phyloP scores from a whole-genome alignment of 2,797 vertebrate genomes.

The Protosalanx chinensis region DNA sequence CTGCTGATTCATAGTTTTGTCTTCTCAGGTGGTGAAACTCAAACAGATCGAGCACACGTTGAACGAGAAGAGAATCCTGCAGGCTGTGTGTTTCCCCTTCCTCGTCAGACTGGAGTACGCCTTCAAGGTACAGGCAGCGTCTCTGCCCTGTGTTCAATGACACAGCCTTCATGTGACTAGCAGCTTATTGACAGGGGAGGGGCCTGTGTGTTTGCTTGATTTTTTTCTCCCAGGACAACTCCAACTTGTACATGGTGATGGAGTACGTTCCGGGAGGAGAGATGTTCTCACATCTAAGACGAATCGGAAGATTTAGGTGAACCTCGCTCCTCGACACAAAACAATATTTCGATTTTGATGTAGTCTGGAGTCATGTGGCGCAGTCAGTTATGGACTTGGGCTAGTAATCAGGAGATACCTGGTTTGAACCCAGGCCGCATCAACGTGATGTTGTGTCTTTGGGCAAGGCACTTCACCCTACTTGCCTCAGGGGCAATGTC shows the following conservation, averaged over 20 bases:
- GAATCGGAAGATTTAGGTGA: conserved; percentile 99
- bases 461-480: no score
- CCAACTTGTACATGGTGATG: conserved; percentile 99
- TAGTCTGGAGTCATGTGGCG: no score
- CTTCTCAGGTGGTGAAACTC: conserved; percentile 91
- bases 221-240: conserved; percentile 84
- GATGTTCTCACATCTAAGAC: conserved; percentile 99
- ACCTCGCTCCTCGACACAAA: neutral
- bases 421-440: no score
- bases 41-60: conserved; percentile 99
- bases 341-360: neutral
- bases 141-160: neutral
- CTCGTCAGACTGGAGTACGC: conserved; percentile 97
- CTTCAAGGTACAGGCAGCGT: conserved; percentile 86
- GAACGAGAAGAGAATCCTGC: conserved; percentile 99
- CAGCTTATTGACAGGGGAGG: neutral
- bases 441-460: no score
- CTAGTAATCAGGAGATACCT: no score
- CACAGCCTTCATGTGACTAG: neutral
- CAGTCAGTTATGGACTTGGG: no score
- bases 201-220: neutral
- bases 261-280: conserved; percentile 98
- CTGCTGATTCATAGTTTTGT: conserved; percentile 25
- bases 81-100: conserved; percentile 98
- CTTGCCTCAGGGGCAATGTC: no score